A percentile compares a stretch with the other conserved stretches of the same genome.
These are phyloP conservation scores for Halocynthia aurantium DNA, from an alignment of 23 tunicate genomes.

Conservation along the genomic window DNA sequence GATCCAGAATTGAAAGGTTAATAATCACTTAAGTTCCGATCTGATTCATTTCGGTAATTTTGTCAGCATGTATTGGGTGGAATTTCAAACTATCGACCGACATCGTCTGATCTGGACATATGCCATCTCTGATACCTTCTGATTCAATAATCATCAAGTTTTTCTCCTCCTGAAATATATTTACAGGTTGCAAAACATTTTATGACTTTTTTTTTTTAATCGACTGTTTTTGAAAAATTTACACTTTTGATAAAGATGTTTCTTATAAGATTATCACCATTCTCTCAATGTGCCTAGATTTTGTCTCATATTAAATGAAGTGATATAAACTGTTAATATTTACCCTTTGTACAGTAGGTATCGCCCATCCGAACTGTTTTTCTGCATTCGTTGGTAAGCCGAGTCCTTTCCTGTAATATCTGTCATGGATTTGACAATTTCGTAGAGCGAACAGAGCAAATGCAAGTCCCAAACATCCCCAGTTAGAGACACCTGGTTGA, in stretches of 20 bases:
- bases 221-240: no score
- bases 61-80: conserved; percentile 44
- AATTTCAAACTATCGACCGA: conserved; percentile 83
- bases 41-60: conserved; percentile 21
- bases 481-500: conserved; percentile 60
- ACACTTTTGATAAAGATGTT: not conserved
- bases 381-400: conserved; percentile 42
- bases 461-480: conserved; percentile 78
- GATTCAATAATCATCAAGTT: conserved; percentile 52
- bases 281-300: no score
- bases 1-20: no score
- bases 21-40: no score
- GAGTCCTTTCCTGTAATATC: conserved; percentile 62
- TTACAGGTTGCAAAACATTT: no score
- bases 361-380: conserved; percentile 12
- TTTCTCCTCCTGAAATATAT: conserved; percentile 44
- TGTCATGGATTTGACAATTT: conserved; percentile 60
- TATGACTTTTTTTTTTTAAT: no score
- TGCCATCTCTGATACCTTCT: conserved; percentile 64
- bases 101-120: conserved; percentile 45
- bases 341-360: conserved; percentile 64
- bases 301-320: no score
- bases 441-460: conserved; percentile 40
- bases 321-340: no score
- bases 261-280: no score